These are phyloP conservation scores for Argyrosomus japonicus DNA, from an alignment of 2,113 vertebrate genomes.

Conservation along the genomic window DNA sequence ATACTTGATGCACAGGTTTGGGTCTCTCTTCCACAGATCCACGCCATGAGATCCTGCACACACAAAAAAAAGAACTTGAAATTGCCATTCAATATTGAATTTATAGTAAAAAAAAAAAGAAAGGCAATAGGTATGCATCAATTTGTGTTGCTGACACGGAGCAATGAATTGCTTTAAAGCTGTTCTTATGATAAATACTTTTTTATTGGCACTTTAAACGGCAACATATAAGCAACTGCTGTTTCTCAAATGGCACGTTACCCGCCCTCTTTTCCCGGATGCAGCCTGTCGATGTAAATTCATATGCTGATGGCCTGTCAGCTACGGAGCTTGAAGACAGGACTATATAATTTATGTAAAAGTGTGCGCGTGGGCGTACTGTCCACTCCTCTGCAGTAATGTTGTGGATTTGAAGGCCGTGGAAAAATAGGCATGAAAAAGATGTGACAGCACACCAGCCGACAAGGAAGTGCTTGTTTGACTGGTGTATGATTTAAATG, in stretches of 20 bases:
- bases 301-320: slow-evolving; percentile 37
- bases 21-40: too few relatives aligned
- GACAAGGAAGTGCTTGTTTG: slow-evolving; percentile 31
- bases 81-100: not conserved
- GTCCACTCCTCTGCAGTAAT: slow-evolving; percentile 35
- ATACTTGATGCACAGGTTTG: too few relatives aligned
- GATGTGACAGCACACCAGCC: slow-evolving; percentile 25
- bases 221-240: slow-evolving; percentile 20
- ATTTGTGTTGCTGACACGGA: not conserved
- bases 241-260: slow-evolving; percentile 8
- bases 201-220: slow-evolving; percentile 22
- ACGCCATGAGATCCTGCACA: not conserved
- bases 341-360: slow-evolving; percentile 49
- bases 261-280: not conserved
- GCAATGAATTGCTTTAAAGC: not conserved
- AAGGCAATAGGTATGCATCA: not conserved
- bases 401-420: slow-evolving; percentile 23
- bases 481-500: slow-evolving; percentile 60
- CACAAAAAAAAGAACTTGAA: too few relatives aligned
- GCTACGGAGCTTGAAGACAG: slow-evolving; percentile 25
- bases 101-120: not conserved
- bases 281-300: slow-evolving; percentile 6
- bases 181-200: not conserved
- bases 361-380: slow-evolving; percentile 9
- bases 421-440: slow-evolving; percentile 15